Base-by-base conservation (phyloP, 2,797 vertebrate genomes). In the Coccyzus lansbergi region DNA sequence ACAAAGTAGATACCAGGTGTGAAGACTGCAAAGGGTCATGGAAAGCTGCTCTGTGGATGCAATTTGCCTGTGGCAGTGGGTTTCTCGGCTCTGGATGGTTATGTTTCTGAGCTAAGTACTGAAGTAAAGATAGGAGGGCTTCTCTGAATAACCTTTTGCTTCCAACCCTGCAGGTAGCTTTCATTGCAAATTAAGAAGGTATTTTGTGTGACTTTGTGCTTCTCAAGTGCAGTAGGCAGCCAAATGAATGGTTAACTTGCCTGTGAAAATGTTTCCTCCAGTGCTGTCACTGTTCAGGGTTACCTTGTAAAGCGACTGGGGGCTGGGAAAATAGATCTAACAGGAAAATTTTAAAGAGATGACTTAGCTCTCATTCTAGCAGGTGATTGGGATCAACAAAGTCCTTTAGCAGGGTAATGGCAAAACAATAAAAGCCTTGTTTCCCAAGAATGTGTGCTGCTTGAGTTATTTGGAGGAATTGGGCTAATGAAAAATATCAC, bases 351-450 rank as follows among this genome's bases (percentile, higher is more conserved):
- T 70, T 42, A 49, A 46, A 77, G 83, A 71, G 65, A 7, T 82
- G 74, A 59, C 55, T 83, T 56, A 40, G 69, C 94, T 93, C 88
- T 86, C 38, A 29, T 72, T 81, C 26, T 36, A 67, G 70, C 60
- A 90, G 95, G 58, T 88, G 91, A 79, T 80, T 92, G 86, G 95
- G 91, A 93, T 96, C 22, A 53, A 53, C 88, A 29, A 74, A 90
- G 87, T 89, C 77, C 78, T 94, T 83, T 3, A 84, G 87, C 78
- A 82, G 71, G 67, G 93, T 68, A 82, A 77, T 94, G 93, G 53
- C 86, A 93, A 82, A 69, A 92, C 77, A 94, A 77, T 53, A 76
- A 40, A 79, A 92, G 12, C 58, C 42, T 42, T 55, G 24, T 91
- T 95, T 94, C 62, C 56, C 76, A 48, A 20, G 7, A 42, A 15